Percentiles rank a stretch among this genome's conserved stretches.
These are phyloP conservation scores for Cantharis lateralis DNA, from an alignment of 2,888 invertebrate species.

Conservation along the genomic window DNA sequence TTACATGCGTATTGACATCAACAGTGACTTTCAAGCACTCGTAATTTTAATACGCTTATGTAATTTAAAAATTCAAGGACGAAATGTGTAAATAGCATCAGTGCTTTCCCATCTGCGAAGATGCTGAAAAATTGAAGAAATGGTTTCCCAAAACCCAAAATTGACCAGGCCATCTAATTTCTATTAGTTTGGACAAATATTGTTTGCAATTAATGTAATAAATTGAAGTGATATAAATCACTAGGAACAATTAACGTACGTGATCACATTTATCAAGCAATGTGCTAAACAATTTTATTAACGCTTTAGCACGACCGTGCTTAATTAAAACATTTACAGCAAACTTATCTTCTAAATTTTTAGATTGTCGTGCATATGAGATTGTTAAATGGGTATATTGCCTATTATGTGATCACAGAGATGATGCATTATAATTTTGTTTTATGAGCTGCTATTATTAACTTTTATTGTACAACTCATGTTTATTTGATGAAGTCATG, in stretches of 20 bases:
- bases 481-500: conserved; percentile 11
- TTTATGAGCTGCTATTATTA: conserved; percentile 11
- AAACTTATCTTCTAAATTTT: neutral
- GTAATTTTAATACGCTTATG: neutral
- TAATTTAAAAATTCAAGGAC: neutral
- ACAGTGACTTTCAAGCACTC: neutral
- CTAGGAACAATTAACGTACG: neutral
- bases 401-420: conserved; percentile 8
- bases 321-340: neutral
- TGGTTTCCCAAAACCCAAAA: neutral
- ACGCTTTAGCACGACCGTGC: neutral
- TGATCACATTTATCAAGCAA: neutral
- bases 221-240: neutral
- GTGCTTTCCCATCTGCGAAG: neutral
- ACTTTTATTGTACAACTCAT: neutral
- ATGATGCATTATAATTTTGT: neutral
- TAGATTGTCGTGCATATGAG: neutral
- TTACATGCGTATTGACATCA: neutral
- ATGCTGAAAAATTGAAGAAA: neutral
- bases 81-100: neutral
- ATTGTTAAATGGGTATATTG: conserved; percentile 1
- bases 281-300: neutral
- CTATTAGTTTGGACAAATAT: neutral
- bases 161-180: neutral
- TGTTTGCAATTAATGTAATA: neutral